Conservation (phyloP, 30 jellyfish, hydroid and myxozoan genomes). For the Sanderia malayensis region DNA sequence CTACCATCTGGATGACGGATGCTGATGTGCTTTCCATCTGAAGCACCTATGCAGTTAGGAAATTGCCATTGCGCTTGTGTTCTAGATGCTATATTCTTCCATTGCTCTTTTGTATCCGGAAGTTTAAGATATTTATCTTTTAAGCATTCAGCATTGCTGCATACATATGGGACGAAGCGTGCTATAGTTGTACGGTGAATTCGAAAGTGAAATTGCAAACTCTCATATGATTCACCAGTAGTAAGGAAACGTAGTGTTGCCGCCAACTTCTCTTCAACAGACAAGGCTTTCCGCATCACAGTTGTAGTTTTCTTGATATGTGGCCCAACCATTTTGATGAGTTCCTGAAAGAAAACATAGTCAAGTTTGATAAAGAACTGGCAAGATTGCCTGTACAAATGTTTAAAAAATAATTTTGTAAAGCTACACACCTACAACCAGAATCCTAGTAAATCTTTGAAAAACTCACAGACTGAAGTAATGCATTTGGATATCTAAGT, state of each 20-base stretch:
- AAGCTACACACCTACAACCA: conserved; percentile 5
- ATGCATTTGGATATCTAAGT: not conserved
- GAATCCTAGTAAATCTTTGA: not conserved
- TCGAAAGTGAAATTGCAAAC: not conserved
- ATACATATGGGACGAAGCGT: not conserved
- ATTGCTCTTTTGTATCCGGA: conserved; percentile 7
- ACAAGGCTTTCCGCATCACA: not conserved
- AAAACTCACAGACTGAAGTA: conserved; percentile 1
- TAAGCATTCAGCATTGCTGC: not conserved
- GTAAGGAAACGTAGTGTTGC: not conserved
- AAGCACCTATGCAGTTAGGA: conserved; percentile 20
- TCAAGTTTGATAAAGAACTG: conserved; percentile 1
- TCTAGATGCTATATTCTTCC: conserved; percentile 1
- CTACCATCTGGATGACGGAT: conserved; percentile 9
- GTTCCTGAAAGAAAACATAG: conserved; percentile 4
- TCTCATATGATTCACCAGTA: not conserved
- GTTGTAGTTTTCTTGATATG: not conserved
- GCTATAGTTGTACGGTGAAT: not conserved
- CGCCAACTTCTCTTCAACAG: conserved; percentile 1
- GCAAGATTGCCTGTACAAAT: not conserved
- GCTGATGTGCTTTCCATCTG: conserved; percentile 15
- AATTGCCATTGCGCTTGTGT: too few species aligned
- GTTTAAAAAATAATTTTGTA: not conserved
- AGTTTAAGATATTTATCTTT: not conserved
- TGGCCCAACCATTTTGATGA: conserved; percentile 3